Percentiles rank a stretch among this genome's conserved stretches.
Evolutionary conservation across 2,797 vertebrate species (phyloP).

Genomic region (Squalus acanthias): DNA sequence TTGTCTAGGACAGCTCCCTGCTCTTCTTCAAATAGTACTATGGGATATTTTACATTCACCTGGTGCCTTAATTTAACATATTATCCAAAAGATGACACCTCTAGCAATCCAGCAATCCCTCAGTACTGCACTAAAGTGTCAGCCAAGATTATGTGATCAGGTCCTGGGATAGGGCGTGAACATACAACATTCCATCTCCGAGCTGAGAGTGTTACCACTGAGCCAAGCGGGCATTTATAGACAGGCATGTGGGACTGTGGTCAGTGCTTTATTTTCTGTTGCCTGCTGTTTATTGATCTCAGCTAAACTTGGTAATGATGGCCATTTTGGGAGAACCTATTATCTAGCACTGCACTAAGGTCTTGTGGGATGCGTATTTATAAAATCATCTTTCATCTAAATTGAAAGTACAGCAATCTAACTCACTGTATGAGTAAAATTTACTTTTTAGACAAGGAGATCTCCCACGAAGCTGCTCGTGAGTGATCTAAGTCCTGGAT

Average conservation of each 20-base stretch:
- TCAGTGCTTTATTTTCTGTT: background rate
- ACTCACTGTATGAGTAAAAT: background rate
- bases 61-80: too few species aligned
- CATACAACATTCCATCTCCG: too few species aligned
- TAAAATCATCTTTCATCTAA: background rate
- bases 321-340: background rate
- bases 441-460: background rate
- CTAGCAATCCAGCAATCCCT: too few species aligned
- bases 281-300: background rate
- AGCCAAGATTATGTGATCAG: too few species aligned
- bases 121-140: too few species aligned
- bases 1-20: too few species aligned
- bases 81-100: too few species aligned
- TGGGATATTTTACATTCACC: too few species aligned
- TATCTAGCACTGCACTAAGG: background rate
- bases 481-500: background rate
- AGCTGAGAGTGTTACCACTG: background rate
- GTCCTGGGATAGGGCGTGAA: too few species aligned
- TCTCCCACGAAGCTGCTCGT: background rate
- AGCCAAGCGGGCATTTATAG: background rate
- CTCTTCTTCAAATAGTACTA: too few species aligned
- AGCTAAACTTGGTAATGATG: background rate
- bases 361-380: background rate
- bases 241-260: background rate
- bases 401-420: background rate